A percentile compares a stretch with the other conserved stretches of the same genome.
Conservation (phyloP, 2,888 invertebrate genomes). For the Campaea margaritaria region DNA sequence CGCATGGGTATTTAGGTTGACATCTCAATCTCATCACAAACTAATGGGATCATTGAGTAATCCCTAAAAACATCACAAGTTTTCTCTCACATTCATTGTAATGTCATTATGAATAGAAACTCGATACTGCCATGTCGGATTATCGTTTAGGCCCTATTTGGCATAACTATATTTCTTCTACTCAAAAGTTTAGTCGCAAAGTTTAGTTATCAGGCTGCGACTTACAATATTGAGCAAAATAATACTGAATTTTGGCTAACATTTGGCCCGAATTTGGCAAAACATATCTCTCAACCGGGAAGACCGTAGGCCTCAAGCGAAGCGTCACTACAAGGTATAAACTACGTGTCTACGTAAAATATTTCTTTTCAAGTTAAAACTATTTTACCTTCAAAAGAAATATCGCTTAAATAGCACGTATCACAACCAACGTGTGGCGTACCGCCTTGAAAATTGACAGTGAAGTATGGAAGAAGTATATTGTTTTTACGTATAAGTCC, state of each 20-base stretch:
- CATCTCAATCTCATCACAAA: conserved; percentile 22
- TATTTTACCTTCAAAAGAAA: conserved; percentile 56
- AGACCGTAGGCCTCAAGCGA: conserved; percentile 80
- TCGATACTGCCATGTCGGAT: conserved; percentile 20
- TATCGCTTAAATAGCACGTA: conserved; percentile 75
- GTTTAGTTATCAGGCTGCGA: conserved; percentile 26
- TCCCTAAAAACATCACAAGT: conserved; percentile 26
- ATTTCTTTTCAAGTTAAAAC: conserved; percentile 61
- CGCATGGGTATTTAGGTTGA: conserved; percentile 16
- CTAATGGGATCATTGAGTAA: conserved; percentile 9
- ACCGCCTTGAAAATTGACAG: conserved; percentile 80
- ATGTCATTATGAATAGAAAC: conserved; percentile 28
- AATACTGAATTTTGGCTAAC: conserved; percentile 61
- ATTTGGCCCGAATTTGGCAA: conserved; percentile 79
- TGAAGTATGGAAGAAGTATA: conserved; percentile 73
- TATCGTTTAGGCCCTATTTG: conserved; percentile 36
- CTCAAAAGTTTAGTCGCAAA: conserved; percentile 27
- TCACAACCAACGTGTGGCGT: conserved; percentile 83
- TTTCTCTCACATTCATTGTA: conserved; percentile 38
- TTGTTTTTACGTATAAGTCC: conserved; percentile 70
- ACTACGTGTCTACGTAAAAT: conserved; percentile 77
- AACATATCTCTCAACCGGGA: conserved; percentile 64
- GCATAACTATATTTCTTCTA: conserved; percentile 27
- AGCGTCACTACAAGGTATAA: conserved; percentile 78
- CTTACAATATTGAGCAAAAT: conserved; percentile 64